Conservation (phyloP, 1,140 invertebrate genomes). For the Vanessa atalanta region DNA sequence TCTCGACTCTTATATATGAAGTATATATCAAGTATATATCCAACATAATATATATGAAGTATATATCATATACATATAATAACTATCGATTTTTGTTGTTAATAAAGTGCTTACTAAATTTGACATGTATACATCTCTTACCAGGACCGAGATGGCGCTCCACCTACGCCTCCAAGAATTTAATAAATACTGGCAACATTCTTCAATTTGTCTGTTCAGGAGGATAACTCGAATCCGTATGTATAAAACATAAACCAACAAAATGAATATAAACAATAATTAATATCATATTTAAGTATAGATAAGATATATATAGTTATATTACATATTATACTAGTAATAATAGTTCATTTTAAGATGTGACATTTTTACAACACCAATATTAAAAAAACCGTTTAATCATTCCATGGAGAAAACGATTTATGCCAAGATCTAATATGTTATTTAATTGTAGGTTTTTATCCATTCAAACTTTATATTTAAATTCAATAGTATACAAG, state of each 20-base stretch:
- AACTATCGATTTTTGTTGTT: too few relatives aligned
- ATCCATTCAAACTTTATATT: not conserved
- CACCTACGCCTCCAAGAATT: slow-evolving; percentile 77
- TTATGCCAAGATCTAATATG: slow-evolving; percentile 20
- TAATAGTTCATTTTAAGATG: slow-evolving; percentile 5
- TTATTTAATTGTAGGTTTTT: slow-evolving; percentile 17
- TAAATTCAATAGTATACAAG: not conserved
- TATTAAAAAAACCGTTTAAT: slow-evolving; percentile 8
- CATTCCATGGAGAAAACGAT: slow-evolving; percentile 25
- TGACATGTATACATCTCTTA: not conserved
- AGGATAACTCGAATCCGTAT: slow-evolving; percentile 40
- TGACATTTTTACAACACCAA: not conserved
- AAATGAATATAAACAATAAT: slow-evolving; percentile 35
- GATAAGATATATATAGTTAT: slow-evolving; percentile 20
- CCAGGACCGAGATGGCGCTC: slow-evolving; percentile 77
- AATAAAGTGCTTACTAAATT: too few relatives aligned
- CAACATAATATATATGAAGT: too few relatives aligned
- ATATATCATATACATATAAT: too few relatives aligned
- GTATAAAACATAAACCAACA: slow-evolving; percentile 36
- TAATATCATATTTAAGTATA: slow-evolving; percentile 39
- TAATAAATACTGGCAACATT: slow-evolving; percentile 46
- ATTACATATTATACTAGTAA: not conserved
- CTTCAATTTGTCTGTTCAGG: slow-evolving; percentile 33
- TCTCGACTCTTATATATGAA: too few relatives aligned
- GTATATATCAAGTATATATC: too few relatives aligned